Conservation (phyloP, 1,140 invertebrate genomes). For the Solen grandis region DNA sequence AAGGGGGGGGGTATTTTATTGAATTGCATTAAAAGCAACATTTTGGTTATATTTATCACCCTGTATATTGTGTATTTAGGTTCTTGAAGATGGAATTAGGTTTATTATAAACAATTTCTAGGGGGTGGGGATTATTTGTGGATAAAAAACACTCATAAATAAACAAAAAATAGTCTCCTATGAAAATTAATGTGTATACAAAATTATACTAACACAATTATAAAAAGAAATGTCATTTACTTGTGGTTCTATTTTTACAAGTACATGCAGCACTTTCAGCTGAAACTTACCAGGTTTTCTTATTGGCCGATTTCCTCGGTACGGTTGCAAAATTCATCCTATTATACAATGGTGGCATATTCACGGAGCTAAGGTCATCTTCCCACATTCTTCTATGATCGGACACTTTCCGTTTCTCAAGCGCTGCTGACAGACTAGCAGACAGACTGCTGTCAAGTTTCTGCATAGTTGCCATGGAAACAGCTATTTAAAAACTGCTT, state of each 20-base stretch:
- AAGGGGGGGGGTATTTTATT: too few relatives aligned
- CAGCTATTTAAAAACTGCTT: too few relatives aligned
- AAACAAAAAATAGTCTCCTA: not conserved
- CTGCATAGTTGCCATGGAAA: not conserved
- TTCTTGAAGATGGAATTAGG: too few relatives aligned
- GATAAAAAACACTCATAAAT: not conserved
- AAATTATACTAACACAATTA: not conserved
- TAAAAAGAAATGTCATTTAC: not conserved
- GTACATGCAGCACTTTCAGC: too few relatives aligned
- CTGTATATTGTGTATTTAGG: too few relatives aligned
- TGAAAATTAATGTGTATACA: not conserved
- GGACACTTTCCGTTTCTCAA: constrained; percentile 30
- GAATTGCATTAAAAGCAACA: too few relatives aligned
- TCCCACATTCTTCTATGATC: constrained; percentile 66
- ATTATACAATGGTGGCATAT: constrained; percentile 64
- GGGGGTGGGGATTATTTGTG: not conserved
- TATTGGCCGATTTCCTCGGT: constrained; percentile 68
- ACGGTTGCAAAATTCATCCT: constrained; percentile 72
- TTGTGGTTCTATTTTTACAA: too few relatives aligned
- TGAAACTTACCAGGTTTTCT: constrained; percentile 74
- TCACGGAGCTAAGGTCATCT: constrained; percentile 59
- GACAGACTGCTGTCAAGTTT: constrained; percentile 17
- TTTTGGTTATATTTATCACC: too few relatives aligned
- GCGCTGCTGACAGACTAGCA: constrained; percentile 43
- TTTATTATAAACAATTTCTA: not conserved